A percentile compares a stretch with the other conserved stretches of the same genome.
Conservation (phyloP, 2,797 vertebrate genomes). For the Hypotaenidia philippensis region DNA sequence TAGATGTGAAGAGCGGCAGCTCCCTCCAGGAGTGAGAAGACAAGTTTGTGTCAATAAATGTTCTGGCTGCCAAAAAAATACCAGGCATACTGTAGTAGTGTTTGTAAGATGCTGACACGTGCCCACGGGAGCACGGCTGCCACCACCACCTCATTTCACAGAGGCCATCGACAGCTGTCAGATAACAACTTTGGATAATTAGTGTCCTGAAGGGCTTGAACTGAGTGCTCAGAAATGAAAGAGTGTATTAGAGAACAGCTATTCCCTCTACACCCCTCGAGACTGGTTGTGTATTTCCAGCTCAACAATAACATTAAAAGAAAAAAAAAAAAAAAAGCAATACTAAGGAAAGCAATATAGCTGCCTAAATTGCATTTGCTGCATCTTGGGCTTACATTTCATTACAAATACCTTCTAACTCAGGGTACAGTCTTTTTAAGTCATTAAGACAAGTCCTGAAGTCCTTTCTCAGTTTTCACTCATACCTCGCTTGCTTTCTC, state of each 20-base stretch:
- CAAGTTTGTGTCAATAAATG: neutral
- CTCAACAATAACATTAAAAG: constrained; percentile 32
- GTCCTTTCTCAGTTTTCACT: constrained; percentile 43
- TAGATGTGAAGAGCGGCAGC: neutral
- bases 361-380: constrained; percentile 38
- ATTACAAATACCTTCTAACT: constrained; percentile 25
- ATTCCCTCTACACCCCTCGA: neutral
- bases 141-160: constrained; percentile 11
- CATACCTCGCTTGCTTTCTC: neutral
- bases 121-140: neutral
- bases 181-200: constrained; percentile 57
- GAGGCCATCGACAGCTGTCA: constrained; percentile 31
- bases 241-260: constrained; percentile 28
- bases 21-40: neutral
- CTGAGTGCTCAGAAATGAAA: constrained; percentile 43
- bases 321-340: neutral
- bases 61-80: neutral
- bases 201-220: constrained; percentile 55
- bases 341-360: constrained; percentile 47
- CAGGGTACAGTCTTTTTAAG: constrained; percentile 18
- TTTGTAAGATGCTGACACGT: neutral
- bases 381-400: constrained; percentile 16
- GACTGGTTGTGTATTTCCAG: neutral
- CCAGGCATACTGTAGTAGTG: neutral
- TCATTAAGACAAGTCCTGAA: constrained; percentile 42